Evolutionary conservation across 2,113 vertebrate genomes (phyloP).

Genomic region (Fregata magnificens): DNA sequence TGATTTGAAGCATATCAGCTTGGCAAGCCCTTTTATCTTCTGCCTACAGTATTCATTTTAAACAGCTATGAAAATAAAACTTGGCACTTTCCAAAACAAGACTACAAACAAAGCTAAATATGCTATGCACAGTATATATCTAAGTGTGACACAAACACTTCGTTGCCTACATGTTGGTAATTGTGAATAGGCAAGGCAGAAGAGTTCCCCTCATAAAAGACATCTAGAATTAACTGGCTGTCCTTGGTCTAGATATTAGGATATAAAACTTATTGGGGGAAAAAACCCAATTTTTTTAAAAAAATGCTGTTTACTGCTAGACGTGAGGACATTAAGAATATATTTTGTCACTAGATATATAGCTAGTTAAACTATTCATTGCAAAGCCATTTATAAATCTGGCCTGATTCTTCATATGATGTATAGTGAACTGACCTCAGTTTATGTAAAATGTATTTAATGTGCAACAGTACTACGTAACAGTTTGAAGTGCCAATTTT

Average conservation of each 20-base stretch:
- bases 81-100: neutral
- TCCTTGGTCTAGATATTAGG: neutral
- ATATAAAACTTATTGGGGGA: neutral
- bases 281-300: neutral
- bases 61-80: constrained; percentile 17
- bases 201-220: neutral
- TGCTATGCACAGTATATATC: neutral
- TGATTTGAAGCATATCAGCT: neutral
- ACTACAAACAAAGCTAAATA: neutral
- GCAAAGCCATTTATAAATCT: neutral
- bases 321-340: neutral
- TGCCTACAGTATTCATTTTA: constrained; percentile 4
- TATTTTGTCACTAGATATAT: neutral
- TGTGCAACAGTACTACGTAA: rapidly evolving
- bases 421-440: neutral
- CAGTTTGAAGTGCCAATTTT: neutral
- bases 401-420: neutral
- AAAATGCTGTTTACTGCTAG: neutral
- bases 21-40: constrained; percentile 36
- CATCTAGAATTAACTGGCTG: neutral
- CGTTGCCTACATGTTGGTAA: neutral
- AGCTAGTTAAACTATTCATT: neutral
- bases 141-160: neutral
- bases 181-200: neutral
- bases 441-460: neutral